Conservation (phyloP, 2,113 vertebrate genomes). For the Tragelaphus imberbis region DNA sequence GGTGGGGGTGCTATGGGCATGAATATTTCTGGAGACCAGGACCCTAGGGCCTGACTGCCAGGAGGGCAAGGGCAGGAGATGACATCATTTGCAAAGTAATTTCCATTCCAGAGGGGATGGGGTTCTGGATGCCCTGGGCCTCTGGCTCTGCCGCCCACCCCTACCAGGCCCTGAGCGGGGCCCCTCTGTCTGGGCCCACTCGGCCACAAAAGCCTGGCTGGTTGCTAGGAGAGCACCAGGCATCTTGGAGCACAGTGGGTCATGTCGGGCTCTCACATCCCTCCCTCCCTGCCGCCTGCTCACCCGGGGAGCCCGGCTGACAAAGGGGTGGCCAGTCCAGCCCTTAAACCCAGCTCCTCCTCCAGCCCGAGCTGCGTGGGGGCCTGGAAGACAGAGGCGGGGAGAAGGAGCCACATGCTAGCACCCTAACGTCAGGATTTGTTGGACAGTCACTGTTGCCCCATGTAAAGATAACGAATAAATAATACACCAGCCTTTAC, state of each 20-base stretch:
- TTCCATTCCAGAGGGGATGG: background rate
- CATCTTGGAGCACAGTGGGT: conserved; percentile 62
- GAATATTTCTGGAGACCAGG: background rate
- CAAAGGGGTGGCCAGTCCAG: conserved; percentile 34
- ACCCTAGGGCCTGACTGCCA: background rate
- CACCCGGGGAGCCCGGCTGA: conserved; percentile 24
- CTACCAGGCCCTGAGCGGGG: conserved; percentile 23
- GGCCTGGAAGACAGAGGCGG: background rate
- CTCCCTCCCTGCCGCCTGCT: background rate
- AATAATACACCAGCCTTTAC: background rate
- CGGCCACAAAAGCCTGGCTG: conserved; percentile 1
- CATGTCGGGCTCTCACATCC: background rate
- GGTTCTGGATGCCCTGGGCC: background rate
- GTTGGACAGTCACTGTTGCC: background rate
- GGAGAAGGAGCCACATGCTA: background rate
- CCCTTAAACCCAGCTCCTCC: conserved; percentile 5
- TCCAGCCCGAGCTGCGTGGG: background rate
- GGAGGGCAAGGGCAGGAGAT: background rate
- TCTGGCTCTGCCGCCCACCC: background rate
- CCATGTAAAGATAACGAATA: background rate
- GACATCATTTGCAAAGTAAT: background rate
- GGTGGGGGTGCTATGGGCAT: rapidly evolving
- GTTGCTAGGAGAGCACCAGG: conserved; percentile 63
- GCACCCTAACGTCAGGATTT: rapidly evolving
- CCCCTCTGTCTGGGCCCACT: conserved; percentile 3